Evolutionary conservation across 1,140 invertebrate species (phyloP).

Genomic region (Apocrypta bakeri): DNA sequence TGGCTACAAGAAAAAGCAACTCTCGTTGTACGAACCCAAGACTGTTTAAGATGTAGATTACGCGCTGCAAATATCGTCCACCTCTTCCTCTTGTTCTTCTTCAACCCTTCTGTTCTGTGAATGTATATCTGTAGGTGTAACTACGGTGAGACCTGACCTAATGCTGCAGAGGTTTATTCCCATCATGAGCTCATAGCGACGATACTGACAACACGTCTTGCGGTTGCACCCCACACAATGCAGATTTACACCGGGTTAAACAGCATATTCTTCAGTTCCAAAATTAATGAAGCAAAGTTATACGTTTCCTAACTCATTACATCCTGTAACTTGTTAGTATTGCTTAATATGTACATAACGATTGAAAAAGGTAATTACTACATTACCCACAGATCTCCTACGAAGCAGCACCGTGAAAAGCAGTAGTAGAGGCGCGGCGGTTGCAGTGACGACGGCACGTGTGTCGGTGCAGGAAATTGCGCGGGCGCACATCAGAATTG

Average conservation of each 20-base stretch:
- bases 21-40: neutral
- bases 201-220: neutral
- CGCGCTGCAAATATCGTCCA: too few relatives aligned
- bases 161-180: neutral
- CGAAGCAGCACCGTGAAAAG: neutral
- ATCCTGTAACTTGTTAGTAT: too few relatives aligned
- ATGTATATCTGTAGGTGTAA: too few relatives aligned
- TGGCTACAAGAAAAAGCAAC: constrained; percentile 23
- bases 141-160: neutral
- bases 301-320: too few relatives aligned
- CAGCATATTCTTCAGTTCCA: too few relatives aligned
- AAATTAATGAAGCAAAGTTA: too few relatives aligned
- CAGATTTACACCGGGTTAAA: neutral
- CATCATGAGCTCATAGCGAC: too few relatives aligned
- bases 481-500: constrained; percentile 7
- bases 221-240: neutral
- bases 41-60: constrained; percentile 2
- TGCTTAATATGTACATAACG: too few relatives aligned
- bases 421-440: too few relatives aligned
- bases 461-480: neutral
- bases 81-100: neutral
- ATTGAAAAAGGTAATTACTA: neutral
- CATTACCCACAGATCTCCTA: neutral
- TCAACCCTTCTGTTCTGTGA: neutral
- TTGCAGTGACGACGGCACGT: too few relatives aligned